Evolutionary conservation across 2,113 vertebrate species (phyloP).

Genomic region (Cyanistes caeruleus): DNA sequence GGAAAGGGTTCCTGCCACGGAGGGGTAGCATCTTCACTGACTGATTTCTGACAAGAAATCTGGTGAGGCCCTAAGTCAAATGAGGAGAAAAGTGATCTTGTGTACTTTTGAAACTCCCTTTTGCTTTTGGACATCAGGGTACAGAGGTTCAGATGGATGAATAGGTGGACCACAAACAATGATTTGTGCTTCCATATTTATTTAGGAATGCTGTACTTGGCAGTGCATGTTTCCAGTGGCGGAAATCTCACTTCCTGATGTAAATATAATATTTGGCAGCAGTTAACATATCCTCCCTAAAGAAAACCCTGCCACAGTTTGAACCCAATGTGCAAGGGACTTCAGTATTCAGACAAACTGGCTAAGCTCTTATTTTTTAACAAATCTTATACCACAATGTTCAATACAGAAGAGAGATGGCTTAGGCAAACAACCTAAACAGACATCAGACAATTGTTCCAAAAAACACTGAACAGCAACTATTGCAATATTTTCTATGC

Average conservation of each 20-base stretch:
- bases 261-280: constrained; percentile 63
- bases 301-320: neutral
- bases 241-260: constrained; percentile 70
- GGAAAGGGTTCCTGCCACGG: neutral
- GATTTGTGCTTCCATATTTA: constrained; percentile 64
- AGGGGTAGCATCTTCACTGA: neutral
- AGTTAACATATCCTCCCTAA: neutral
- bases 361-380: neutral
- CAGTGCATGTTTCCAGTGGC: constrained; percentile 65
- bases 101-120: neutral
- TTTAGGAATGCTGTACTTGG: constrained; percentile 76
- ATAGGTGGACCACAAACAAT: constrained; percentile 65
- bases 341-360: neutral
- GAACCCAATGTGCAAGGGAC: neutral
- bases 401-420: neutral
- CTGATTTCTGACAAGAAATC: neutral
- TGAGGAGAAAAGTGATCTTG: neutral
- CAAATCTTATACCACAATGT: neutral
- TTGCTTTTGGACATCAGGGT: neutral
- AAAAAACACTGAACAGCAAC: neutral
- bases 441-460: neutral
- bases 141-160: constrained; percentile 33
- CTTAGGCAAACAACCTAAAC: neutral
- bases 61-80: constrained; percentile 18
- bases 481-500: neutral